Base-by-base conservation (phyloP, 2,888 invertebrate species). In the Cyclophora albipunctata region DNA sequence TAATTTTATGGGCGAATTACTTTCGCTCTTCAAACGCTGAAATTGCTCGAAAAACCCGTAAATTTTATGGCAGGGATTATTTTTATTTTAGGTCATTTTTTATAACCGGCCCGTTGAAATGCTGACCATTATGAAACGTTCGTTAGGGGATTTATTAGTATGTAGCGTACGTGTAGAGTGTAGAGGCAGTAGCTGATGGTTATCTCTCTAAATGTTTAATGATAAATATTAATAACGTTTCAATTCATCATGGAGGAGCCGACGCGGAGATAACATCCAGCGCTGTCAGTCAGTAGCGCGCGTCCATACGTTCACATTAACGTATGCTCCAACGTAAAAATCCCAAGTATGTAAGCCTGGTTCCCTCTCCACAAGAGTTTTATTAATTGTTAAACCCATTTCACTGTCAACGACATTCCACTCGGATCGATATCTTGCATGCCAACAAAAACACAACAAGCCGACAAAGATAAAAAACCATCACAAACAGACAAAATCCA, bases 361-460 rank as follows among this genome's bases (percentile, higher is more conserved):
- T 74, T 75, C 67, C 64, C 66, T 59, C 45, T 48, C 60, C 59
- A 58, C 62, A 69, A 84, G 83, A 81, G 84, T 78, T 83, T 84
- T 87, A 87, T 87, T 88, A 85, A 85, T 84, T 84, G 80, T 81
- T 72, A 74, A 76, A 85, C 86, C 85, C 85, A 83, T 82, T 86
- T 86, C 84, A 85, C 83, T 84, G 88, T 85, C 88, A 84, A 76
- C 80, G 76, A 70, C 87, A 85, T 82, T 77, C 84, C 79, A 59
- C 58, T 62, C 62, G 68, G 81, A 81, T 84, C 82, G 75, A 84
- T 84, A 84, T 77, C 82, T 73, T 64, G 69, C 75, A 71, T 71
- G 54, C 54, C 70, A 67, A 70, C 73, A 78, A 80, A 81, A 67
- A 69, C 56, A 72, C 69, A 72, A 71, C 69, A 71, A 53, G 71